Base-by-base conservation (phyloP, 2,797 vertebrate species). In the Heterohyrax brucei region DNA sequence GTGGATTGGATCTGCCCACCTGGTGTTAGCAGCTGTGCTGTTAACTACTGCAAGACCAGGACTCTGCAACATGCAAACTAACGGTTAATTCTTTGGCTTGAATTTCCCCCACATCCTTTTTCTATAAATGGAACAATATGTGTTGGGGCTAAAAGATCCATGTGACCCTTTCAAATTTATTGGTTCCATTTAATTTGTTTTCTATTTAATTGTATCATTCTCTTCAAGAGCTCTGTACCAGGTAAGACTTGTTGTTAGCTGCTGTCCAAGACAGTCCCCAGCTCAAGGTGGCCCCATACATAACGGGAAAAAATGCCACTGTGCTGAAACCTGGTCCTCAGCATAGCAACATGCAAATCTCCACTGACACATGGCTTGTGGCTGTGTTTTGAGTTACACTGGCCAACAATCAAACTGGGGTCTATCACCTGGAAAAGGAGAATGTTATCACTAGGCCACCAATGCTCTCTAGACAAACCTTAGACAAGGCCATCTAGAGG, bases 81-180 rank as follows among this genome's bases (percentile, higher is more conserved):
- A 83, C 18, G 84, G n/a, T 76, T 77, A 53, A 94, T 33, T 85
- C 30, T 86, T 77, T 46, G n/a, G 46, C 61, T 95, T 89, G 80
- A 83, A 61, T 3, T 66, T 68, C 33, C 10, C 56, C 68, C n/a
- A 7, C 5, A 56, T 82, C 44, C 21, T 16, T 91, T 94, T 87
- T 77, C 83, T 21, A 76, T 56, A 68, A 89, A 9, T 39, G 5
- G 88, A 95, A 93, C 75, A 70, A 84, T 70, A 89, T 68, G 46
- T 8, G 44, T 48, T 59, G 68, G 19, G 30, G 12, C 26, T 86
- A 24, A 85, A 80, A 76, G 33, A 81, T 53, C 30, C 50, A 89
- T 81, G 44, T n/a, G 53, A 76, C 14, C 24, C 28, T 61, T 33
- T 93, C 78, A 33, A 89, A 64, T 93, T 62, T 86, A 82, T 77